Base-by-base conservation (phyloP, 1,140 invertebrate species). In the Parapsyche elsis region DNA sequence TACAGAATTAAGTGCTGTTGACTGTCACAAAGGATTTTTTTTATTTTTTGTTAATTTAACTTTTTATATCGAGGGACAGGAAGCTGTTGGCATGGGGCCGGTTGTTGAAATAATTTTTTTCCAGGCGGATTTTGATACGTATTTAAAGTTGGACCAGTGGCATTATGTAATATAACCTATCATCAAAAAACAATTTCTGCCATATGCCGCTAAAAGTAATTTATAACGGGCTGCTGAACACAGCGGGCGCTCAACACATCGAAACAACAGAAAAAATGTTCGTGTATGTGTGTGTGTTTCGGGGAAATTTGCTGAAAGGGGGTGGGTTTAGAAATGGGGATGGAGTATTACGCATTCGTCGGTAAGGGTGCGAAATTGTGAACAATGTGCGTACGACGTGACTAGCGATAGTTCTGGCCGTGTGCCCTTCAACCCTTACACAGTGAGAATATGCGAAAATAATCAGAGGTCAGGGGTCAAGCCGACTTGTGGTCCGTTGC, bases 201-300 rank as follows among this genome's bases (percentile, higher is more conserved):
- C 80, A 81, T 81, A 75, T 81, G 80, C 80, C 76, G 80, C 80
- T 79, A 64, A 73, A 81, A 81, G 80, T 79, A 81, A 81, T 81
- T 81, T 81, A 81, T 81, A 78, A 79, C 80, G 80, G 76, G 75
- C 57, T 21, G 75, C 49, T 44, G 46, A 76, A 59, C 71, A 21
- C 38, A 71, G 67, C 67, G 61, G 45, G 75, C 49, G 64, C 64
- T 53, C 64, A 67, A 67, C 64, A 67, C 64, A 67, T 67, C 64
- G 64, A 67, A 67, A 67, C 64, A 49, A 46, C 30, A 53, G 12
- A 46, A 75, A 75, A 24, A 24, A 75, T 49, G 49, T 53, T 5
- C 16, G 16, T 53, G 16, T 53, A 53, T 53, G 16, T 53, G 16
- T 53, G 10, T 53, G 2, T 1, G 49, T 16, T 53, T 53, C 12